phyloP scores from a whole-genome alignment of 2,888 invertebrate species.

The Lycophotia porphyrea region DNA sequence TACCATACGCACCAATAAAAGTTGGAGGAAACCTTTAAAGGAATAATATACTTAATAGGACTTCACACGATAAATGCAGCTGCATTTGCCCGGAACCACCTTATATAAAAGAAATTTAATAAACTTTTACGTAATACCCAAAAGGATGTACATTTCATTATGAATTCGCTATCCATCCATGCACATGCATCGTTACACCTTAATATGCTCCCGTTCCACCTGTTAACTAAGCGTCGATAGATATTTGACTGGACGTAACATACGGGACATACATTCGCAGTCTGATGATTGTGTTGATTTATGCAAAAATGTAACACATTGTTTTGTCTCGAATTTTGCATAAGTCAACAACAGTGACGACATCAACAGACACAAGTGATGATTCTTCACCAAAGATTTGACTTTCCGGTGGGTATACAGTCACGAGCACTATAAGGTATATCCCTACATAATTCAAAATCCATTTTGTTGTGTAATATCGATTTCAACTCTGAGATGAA shows the following conservation, averaged over 20 bases:
- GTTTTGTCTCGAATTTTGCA: constrained; percentile 23
- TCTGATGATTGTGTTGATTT: constrained; percentile 7
- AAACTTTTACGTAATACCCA: constrained; percentile 27
- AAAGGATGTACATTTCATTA: constrained; percentile 34
- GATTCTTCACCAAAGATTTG: constrained; percentile 51
- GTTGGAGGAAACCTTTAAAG: constrained; percentile 42
- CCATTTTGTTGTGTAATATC: background rate
- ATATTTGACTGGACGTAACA: constrained; percentile 39
- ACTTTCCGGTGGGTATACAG: background rate
- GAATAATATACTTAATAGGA: constrained; percentile 38
- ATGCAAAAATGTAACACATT: constrained; percentile 18
- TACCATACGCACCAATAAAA: constrained; percentile 58
- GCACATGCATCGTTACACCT: constrained; percentile 64
- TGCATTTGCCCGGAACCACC: constrained; percentile 41
- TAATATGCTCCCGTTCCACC: constrained; percentile 15
- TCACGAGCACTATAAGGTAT: background rate
- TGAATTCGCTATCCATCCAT: constrained; percentile 55
- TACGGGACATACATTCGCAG: constrained; percentile 11
- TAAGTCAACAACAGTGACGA: constrained; percentile 20
- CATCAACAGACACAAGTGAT: constrained; percentile 21
- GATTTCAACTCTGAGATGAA: background rate
- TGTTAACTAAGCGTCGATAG: constrained; percentile 33
- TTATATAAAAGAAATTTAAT: constrained; percentile 17
- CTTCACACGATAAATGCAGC: constrained; percentile 26
- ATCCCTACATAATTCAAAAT: background rate